Percentiles rank a stretch among this genome's conserved stretches.
Conservation (phyloP, 1,140 invertebrate species). For the Lepidurus packardi region DNA sequence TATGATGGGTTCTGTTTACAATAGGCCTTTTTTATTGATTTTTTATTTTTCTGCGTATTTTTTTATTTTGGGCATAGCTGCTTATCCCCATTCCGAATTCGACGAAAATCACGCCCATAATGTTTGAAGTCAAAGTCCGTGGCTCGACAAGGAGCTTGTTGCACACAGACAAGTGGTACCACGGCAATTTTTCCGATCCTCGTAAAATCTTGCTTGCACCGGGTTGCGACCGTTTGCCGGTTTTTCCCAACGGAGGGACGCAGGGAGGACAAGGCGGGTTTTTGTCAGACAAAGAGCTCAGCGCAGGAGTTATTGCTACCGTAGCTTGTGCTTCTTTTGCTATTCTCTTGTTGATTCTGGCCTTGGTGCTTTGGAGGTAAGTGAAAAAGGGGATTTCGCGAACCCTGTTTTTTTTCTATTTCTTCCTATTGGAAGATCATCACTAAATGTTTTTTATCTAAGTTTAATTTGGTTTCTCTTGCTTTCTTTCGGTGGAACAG, state of each 20-base stretch:
- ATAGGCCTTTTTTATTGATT: neutral
- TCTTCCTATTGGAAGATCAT: constrained; percentile 13
- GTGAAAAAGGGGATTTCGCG: constrained; percentile 39
- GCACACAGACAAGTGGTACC: constrained; percentile 56
- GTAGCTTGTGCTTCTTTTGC: constrained; percentile 66
- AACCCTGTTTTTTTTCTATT: constrained; percentile 28
- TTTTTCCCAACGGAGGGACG: constrained; percentile 43
- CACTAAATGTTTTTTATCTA: neutral
- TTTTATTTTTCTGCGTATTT: constrained; percentile 13
- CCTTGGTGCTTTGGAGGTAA: constrained; percentile 72
- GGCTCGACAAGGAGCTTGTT: constrained; percentile 63
- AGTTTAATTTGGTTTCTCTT: neutral
- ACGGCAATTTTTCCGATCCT: constrained; percentile 59
- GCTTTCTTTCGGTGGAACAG: neutral
- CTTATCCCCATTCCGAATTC: constrained; percentile 66
- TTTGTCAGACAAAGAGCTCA: constrained; percentile 56
- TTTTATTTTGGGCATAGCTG: constrained; percentile 51
- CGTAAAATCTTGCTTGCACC: constrained; percentile 58
- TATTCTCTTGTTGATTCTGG: constrained; percentile 61
- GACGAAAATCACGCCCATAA: constrained; percentile 55
- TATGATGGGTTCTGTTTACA: neutral
- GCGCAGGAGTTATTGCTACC: constrained; percentile 63
- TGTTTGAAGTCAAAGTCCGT: constrained; percentile 67
- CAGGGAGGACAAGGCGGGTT: constrained; percentile 49
- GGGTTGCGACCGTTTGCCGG: constrained; percentile 49